Conservation (phyloP, 53 echinoderm and acorn worm species). For the Antedon mediterranea region DNA sequence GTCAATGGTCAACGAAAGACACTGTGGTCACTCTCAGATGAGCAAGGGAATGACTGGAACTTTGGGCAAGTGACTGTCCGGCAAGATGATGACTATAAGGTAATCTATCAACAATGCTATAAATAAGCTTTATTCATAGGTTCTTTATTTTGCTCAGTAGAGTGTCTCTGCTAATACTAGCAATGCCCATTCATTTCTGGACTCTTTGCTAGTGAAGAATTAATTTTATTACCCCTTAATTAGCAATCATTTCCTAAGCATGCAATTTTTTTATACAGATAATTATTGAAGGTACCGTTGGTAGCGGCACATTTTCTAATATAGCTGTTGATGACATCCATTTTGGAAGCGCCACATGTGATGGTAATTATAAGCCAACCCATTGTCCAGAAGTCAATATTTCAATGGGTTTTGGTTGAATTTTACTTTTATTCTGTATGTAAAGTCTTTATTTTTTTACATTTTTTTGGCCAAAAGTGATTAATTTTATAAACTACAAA, state of each 20-base stretch:
- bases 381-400: too few relatives aligned
- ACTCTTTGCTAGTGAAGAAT: not conserved
- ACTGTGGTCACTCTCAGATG: slow-evolving; percentile 35
- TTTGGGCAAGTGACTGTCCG: slow-evolving; percentile 33
- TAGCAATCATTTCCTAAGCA: too few relatives aligned
- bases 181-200: slow-evolving; percentile 1
- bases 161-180: not conserved
- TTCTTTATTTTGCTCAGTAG: too few relatives aligned
- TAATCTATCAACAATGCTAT: not conserved
- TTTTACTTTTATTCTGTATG: too few relatives aligned
- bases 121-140: too few relatives aligned
- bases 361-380: slow-evolving; percentile 16
- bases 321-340: slow-evolving; percentile 57
- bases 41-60: slow-evolving; percentile 38
- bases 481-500: too few relatives aligned
- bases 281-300: slow-evolving; percentile 28
- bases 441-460: too few relatives aligned
- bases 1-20: not conserved
- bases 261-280: slow-evolving; percentile 6
- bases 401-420: too few relatives aligned
- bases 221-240: too few relatives aligned
- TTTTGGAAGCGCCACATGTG: slow-evolving; percentile 34
- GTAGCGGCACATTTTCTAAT: slow-evolving; percentile 14
- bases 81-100: slow-evolving; percentile 11
- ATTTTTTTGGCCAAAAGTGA: too few relatives aligned